Evolutionary conservation across 2,797 vertebrate genomes (phyloP), one percentile per base, ranked within the genome.

Genomic region (Phrynocephalus forsythii): DNA sequence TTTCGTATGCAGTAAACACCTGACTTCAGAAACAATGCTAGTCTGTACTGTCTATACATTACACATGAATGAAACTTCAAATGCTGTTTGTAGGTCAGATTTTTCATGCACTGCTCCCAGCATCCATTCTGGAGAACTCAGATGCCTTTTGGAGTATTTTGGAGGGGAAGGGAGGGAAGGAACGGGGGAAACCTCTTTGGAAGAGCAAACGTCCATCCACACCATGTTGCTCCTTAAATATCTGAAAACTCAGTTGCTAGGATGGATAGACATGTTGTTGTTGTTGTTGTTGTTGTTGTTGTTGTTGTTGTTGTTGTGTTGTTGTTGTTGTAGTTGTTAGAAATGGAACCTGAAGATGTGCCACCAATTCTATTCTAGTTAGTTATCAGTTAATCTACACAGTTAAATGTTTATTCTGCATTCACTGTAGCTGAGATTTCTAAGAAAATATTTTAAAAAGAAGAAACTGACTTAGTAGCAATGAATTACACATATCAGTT

Each of bases 401-500:
- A 50, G 69, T 5, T 6, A 33, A 63, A 78, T 11, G 24, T 66
- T 18, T 71, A 63, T 5, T 83, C 67, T n/a, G 13, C 50, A 78
- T 30, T 77, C 22, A 52, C 38, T 83, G 30, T 30, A 67, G 60
- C 13, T 81, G 60, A 83, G 8, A 92, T 88, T 52, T 66, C 52
- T 24, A 91, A 82, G 88, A 48, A 82, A 20, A 86, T 79, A 79
- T 79, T 56, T 75, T 28, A 56, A 38, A 52, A 6, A 68, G 56
- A 76, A 44, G 50, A 56, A 86, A 72, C 50, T n/a, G n/a, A 81
- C 73, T 60, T 81, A 91, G 60, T 67, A 78, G 44, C 86, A 28
- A 82, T 90, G 79, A 88, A 84, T 13, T 82, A 33, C 88, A 89
- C 44, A 89, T 71, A 76, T 85, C 68, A 52, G 80, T 90, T 89